Evolutionary conservation across 2,888 invertebrate genomes (phyloP).

Genomic region (Andrena dorsata): DNA sequence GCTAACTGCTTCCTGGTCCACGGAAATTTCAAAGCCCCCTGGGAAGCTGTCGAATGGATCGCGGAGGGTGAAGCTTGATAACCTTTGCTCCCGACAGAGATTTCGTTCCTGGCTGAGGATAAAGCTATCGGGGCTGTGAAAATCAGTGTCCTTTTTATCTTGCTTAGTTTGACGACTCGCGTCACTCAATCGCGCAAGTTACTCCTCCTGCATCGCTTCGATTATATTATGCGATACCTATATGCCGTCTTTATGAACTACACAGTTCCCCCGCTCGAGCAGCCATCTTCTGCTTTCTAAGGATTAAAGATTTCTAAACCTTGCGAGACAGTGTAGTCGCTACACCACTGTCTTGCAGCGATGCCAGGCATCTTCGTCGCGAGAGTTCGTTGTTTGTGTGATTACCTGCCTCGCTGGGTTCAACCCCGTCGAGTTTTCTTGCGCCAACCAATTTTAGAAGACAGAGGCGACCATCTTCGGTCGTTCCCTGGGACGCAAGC

Average conservation of each 20-base stretch:
- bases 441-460: slow-evolving; percentile 74
- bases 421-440: slow-evolving; percentile 66
- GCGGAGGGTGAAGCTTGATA: not conserved
- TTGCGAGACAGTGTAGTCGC: slow-evolving; percentile 7
- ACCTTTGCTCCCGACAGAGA: not conserved
- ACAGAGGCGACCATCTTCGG: slow-evolving; percentile 52
- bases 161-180: no score
- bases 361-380: slow-evolving; percentile 42
- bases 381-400: slow-evolving; percentile 72
- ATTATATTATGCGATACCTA: no score
- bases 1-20: not conserved
- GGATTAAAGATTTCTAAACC: slow-evolving; percentile 13
- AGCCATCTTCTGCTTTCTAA: not conserved
- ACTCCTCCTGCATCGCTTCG: no score
- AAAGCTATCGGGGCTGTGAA: no score
- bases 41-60: not conserved
- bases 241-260: no score
- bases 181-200: no score
- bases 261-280: no score
- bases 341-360: slow-evolving; percentile 49
- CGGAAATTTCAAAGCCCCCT: not conserved
- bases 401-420: slow-evolving; percentile 73
- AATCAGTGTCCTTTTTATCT: no score
- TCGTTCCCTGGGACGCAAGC: slow-evolving; percentile 30
- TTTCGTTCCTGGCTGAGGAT: no score